Conservation (phyloP, 1,140 invertebrate species). For the Neelides sp. region DNA sequence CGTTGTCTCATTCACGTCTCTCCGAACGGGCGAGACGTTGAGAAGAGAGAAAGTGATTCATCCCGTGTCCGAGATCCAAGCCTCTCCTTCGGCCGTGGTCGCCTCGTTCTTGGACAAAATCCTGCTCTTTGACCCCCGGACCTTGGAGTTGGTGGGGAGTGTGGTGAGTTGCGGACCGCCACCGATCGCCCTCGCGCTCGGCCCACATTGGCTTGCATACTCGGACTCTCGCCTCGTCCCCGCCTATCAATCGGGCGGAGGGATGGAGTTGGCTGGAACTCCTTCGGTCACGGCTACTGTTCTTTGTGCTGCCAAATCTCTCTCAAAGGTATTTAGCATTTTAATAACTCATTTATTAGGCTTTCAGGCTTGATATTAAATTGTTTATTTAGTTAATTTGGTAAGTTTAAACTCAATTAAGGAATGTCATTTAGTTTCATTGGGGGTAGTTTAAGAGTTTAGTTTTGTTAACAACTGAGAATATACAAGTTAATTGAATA, state of each 20-base stretch:
- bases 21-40: slow-evolving; percentile 73
- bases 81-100: slow-evolving; percentile 67
- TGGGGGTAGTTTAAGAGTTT: no score
- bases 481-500: no score
- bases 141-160: slow-evolving; percentile 68
- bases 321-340: no score
- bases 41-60: slow-evolving; percentile 87
- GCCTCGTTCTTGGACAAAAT: slow-evolving; percentile 80
- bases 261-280: slow-evolving; percentile 48
- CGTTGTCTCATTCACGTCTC: slow-evolving; percentile 75
- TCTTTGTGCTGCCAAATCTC: slow-evolving; percentile 83
- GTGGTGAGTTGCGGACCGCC: slow-evolving; percentile 81
- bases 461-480: no score
- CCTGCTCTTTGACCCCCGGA: slow-evolving; percentile 77
- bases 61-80: slow-evolving; percentile 70
- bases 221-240: slow-evolving; percentile 73
- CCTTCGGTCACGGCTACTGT: slow-evolving; percentile 88
- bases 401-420: no score
- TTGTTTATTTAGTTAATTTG: no score
- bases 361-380: no score
- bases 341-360: no score
- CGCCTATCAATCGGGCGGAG: slow-evolving; percentile 71
- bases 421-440: no score
- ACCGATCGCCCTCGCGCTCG: slow-evolving; percentile 68
- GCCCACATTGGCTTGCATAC: slow-evolving; percentile 52